Evolutionary conservation across 2,888 invertebrate species (phyloP).

Genomic region (Hydraecia micacea): DNA sequence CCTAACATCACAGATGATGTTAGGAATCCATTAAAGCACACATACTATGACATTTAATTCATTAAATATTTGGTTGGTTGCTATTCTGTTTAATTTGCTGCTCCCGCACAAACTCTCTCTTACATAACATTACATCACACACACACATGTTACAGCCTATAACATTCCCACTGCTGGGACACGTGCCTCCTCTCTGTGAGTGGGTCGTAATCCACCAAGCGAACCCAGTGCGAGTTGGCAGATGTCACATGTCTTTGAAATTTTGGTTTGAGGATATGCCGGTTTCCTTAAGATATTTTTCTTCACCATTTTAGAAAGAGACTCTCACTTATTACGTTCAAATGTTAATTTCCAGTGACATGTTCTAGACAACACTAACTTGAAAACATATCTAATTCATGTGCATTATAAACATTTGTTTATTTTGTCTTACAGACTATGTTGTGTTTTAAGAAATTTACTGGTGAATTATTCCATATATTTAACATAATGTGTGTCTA

Average conservation of each 20-base stretch:
- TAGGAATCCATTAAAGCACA: too few species aligned
- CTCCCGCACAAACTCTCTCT: not conserved
- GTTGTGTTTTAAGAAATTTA: not conserved
- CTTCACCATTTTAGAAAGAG: not conserved
- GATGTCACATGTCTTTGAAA: not conserved
- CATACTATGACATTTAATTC: not conserved
- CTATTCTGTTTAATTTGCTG: not conserved
- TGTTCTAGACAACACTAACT: not conserved
- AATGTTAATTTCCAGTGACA: not conserved
- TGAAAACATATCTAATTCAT: constrained; percentile 13
- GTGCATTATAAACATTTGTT: not conserved
- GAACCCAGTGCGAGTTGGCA: not conserved
- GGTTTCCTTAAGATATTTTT: not conserved
- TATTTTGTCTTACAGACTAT: not conserved
- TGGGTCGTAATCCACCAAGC: not conserved
- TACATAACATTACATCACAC: not conserved
- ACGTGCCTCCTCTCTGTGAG: not conserved
- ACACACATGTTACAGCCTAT: not conserved
- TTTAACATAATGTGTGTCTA: not conserved
- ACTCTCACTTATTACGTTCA: not conserved
- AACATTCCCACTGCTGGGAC: not conserved
- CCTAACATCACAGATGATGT: too few species aligned
- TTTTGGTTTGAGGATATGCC: not conserved
- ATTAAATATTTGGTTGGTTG: not conserved
- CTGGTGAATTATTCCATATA: constrained; percentile 1